phyloP scores from a whole-genome alignment of 2,888 invertebrate species.

The Euplagia quadripunctaria region DNA sequence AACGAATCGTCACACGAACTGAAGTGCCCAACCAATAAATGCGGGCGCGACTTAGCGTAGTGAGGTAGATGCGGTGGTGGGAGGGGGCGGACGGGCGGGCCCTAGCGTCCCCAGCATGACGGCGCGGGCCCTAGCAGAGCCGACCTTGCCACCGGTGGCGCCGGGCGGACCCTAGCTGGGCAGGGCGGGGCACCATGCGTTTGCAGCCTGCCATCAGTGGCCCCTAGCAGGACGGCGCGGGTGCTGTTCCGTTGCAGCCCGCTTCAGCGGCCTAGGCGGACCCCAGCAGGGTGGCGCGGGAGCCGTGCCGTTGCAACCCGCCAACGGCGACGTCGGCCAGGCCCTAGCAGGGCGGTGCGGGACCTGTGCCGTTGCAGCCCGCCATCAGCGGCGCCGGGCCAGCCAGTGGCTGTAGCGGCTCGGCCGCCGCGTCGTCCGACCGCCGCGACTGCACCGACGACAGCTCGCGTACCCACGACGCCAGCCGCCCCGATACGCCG shows the following conservation, averaged over 20 bases:
- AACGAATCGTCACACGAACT: slow-evolving; percentile 67
- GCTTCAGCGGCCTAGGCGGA: no score
- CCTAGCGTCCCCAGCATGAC: not conserved
- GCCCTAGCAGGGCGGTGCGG: slow-evolving; percentile 32
- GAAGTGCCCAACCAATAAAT: slow-evolving; percentile 44
- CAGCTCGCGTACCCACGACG: slow-evolving; percentile 85
- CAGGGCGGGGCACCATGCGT: no score
- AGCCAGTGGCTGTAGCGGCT: slow-evolving; percentile 61
- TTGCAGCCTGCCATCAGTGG: no score
- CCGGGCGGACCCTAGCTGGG: no score
- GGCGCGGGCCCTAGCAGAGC: not conserved
- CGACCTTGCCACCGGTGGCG: no score
- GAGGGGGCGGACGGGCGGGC: slow-evolving; percentile 38
- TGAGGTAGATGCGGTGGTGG: slow-evolving; percentile 13
- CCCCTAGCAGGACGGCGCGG: not conserved
- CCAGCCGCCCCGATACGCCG: slow-evolving; percentile 83
- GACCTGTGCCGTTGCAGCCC: slow-evolving; percentile 60
- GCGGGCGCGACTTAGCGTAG: slow-evolving; percentile 19
- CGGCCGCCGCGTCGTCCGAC: slow-evolving; percentile 77
- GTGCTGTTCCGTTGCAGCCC: no score
- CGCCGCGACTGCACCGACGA: slow-evolving; percentile 78
- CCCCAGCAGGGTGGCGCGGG: not conserved
- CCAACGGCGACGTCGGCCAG: no score
- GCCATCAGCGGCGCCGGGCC: slow-evolving; percentile 59
- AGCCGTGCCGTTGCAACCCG: not conserved